Percentiles rank a stretch among this genome's conserved stretches.
Evolutionary conservation across 2,797 vertebrate species (phyloP).

Genomic region (Lepus townsendii): DNA sequence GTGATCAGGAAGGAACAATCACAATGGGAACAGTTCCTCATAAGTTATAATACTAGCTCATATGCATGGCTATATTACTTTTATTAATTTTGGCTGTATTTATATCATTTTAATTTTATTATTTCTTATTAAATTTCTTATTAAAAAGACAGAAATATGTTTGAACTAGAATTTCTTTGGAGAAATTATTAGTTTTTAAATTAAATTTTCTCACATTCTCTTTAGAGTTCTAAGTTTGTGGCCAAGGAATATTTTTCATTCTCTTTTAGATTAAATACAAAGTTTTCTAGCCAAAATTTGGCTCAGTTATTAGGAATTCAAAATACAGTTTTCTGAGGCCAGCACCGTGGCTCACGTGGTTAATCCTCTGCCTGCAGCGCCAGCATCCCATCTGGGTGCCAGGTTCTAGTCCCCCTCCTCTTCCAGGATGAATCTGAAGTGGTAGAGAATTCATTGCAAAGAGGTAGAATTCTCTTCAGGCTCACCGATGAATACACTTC

Average conservation of each 20-base stretch:
- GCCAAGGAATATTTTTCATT: constrained; percentile 56
- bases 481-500: too few species aligned
- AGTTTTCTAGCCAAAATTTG: constrained; percentile 45
- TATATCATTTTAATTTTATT: too few species aligned
- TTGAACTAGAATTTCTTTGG: constrained; percentile 41
- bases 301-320: background rate
- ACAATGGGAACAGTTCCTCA: background rate
- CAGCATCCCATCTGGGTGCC: too few species aligned
- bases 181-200: constrained; percentile 58
- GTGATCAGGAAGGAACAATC: too few species aligned
- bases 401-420: too few species aligned
- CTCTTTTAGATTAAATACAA: background rate
- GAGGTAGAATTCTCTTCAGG: too few species aligned
- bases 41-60: constrained; percentile 24
- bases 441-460: too few species aligned
- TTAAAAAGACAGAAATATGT: constrained; percentile 9
- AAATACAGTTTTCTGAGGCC: background rate
- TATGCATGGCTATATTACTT: background rate
- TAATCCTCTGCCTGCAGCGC: too few species aligned
- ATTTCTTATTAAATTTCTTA: background rate
- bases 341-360: too few species aligned
- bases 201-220: constrained; percentile 21
- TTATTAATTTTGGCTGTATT: constrained; percentile 43
- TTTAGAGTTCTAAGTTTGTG: constrained; percentile 40
- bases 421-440: too few species aligned